Conservation (phyloP, 2,888 invertebrate species). For the Dusona sp. region DNA sequence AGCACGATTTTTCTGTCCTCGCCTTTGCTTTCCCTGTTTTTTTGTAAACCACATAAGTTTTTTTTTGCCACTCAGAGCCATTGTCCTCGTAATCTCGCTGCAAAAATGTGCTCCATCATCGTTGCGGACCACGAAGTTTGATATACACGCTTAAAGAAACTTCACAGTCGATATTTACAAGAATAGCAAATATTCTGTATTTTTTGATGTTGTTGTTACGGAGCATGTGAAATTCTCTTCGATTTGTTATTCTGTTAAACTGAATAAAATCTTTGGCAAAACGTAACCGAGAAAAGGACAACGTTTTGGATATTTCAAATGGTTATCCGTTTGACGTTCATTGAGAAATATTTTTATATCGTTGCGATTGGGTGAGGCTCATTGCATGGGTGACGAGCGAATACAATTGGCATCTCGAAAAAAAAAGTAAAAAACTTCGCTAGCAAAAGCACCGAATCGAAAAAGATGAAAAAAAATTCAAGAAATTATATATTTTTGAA, state of each 20-base stretch:
- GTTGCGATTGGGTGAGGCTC: no score
- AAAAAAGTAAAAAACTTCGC: no score
- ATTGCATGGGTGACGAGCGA: no score
- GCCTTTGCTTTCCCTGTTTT: conserved; percentile 49
- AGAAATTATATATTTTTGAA: background rate
- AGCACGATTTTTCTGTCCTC: conserved; percentile 42
- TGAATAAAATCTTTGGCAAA: background rate
- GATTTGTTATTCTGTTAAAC: background rate
- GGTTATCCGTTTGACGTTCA: no score
- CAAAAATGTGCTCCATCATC: conserved; percentile 14
- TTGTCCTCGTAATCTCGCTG: conserved; percentile 21
- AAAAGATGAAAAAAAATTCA: no score
- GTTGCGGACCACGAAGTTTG: background rate
- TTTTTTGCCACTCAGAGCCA: conserved; percentile 15
- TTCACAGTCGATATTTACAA: background rate
- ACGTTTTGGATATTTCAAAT: no score
- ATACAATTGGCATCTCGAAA: no score
- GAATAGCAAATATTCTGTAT: background rate
- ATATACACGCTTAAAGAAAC: background rate
- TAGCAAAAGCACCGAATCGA: no score
- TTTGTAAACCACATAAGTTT: conserved; percentile 13
- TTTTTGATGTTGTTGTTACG: background rate
- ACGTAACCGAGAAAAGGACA: background rate
- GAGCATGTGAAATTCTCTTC: background rate
- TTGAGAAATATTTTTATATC: no score